phyloP scores from a whole-genome alignment of 2,113 vertebrate genomes.

The Spilogale gracilis region DNA sequence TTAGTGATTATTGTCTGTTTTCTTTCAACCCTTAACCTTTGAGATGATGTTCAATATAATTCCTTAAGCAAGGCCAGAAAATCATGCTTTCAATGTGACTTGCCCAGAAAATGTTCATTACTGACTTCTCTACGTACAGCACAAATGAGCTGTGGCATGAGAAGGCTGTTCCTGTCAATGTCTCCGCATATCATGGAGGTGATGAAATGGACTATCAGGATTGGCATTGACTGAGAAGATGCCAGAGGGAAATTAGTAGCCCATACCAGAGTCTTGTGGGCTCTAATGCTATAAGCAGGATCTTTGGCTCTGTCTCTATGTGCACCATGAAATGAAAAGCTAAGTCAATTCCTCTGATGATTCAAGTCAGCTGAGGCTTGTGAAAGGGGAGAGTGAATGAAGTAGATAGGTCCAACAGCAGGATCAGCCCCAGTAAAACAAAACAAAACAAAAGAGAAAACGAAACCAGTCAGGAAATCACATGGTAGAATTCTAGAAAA shows the following conservation, averaged over 20 bases:
- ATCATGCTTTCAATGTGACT: conserved; percentile 49
- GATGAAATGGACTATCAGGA: not conserved
- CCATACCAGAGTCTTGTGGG: not conserved
- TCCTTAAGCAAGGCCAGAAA: conserved; percentile 8
- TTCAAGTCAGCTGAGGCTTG: not conserved
- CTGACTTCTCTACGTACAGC: not conserved
- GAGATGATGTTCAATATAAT: conserved; percentile 11
- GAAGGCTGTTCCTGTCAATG: not conserved
- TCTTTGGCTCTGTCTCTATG: not conserved
- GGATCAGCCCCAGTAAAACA: not conserved
- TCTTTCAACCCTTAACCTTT: not conserved
- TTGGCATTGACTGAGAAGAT: conserved; percentile 25
- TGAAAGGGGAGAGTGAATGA: not conserved
- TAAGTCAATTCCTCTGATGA: conserved; percentile 53
- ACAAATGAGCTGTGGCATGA: not conserved
- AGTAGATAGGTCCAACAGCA: not conserved
- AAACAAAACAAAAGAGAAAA: not conserved
- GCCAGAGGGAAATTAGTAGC: not conserved
- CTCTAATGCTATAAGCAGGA: not conserved
- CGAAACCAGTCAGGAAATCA: not conserved
- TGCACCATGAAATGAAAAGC: not conserved
- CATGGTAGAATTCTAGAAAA: conserved; percentile 17
- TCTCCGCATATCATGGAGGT: not conserved
- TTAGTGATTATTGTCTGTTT: not conserved
- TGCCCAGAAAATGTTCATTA: conserved; percentile 5